Base-by-base conservation (phyloP, 2,113 vertebrate species). In the Oncorhynchus masou region DNA sequence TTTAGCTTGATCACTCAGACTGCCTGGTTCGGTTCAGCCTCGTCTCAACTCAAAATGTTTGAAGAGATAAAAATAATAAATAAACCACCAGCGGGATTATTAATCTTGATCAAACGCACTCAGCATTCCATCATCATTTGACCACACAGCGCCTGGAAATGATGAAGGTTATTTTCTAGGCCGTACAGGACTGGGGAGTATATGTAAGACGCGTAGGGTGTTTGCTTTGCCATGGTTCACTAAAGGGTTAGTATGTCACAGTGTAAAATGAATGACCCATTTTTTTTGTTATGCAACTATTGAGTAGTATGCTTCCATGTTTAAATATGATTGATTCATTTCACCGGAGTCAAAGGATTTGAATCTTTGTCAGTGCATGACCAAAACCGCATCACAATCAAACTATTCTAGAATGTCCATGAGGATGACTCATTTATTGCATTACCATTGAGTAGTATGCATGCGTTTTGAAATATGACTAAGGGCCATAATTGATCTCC, bases 1-100 rank as follows among this genome's bases (percentile, higher is more conserved):
- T 91, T 91, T 88, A 77, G 88, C 82, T 82, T 86, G 83, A 88
- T 87, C 88, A 84, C 81, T 88, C 85, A 84, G 76, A 85, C 51
- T 54, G 51, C 51, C 81, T 74, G 7, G 85, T 68, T 69, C 78
- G 65, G 77, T 83, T 34, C 67, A 69, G 0, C 9, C 67, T 68
- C 27, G 15, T 68, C 66, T 68, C 27, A 68, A 54, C 51, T 54
- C 51, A 68, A 39, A 68, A 68, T 68, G 29, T 45, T 68, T 68
- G 67, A 68, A 34, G 67, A 34, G 67, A 68, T 68, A 31, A 7
- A 68, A 68, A 68, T 9, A 68, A 39, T 19, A 68, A 31, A 68
- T 68, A 20, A 68, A 31, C 67, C 67, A 31, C 67, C 27, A 16
- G 5, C 15, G 25, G 27, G 74, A 68, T 31, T 73, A 85, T 84